Evolutionary conservation across 2,888 invertebrate genomes (phyloP), one percentile per base, ranked within the genome.

Genomic region (Sisyra nigra): DNA sequence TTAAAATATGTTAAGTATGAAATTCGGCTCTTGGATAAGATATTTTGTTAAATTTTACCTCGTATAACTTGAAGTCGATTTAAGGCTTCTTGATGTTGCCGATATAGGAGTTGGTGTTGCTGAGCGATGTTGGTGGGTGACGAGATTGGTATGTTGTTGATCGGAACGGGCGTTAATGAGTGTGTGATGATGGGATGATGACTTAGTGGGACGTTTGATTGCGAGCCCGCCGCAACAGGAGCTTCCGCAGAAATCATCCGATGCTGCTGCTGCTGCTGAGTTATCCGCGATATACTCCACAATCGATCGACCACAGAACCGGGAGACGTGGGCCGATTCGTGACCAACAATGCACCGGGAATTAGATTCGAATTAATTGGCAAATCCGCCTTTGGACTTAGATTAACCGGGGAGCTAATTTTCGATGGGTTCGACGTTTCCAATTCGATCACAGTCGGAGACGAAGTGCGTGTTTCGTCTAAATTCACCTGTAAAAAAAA

Each of bases 201-300:
- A 7, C 7, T 24, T 24, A 24, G 7, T 24, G 3, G 24, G 5
- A 24, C 24, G 7, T 7, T 5, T 7, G 24, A 24, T 24, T 24
- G 24, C 3, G 24, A 24, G 3, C 5, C 24, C 7, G 24, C 24
- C 24, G 24, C 24, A 24, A 7, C 7, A 24, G 24, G 24, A 24
- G 7, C 24, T 7, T 24, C 24, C 24, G 24, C 3, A 24, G 24
- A 7, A 24, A 24, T 24, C 24, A 24, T 24, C 8, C 15, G 34
- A 11, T 34, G 34, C 8, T 34, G 34, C 13, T 34, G 34, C 14
- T 34, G 34, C 11, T 42, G 30, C 19, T 30, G 30, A 4, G 42
- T 42, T 24, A 42, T 42, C 9, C 42, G 34, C 11, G 42, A 42
- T 8, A 42, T 42, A 24, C 42, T 42, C 42, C 42, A 42, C 9